Conservation (phyloP, 2,113 vertebrate species). For the Paramisgurnus dabryanus region DNA sequence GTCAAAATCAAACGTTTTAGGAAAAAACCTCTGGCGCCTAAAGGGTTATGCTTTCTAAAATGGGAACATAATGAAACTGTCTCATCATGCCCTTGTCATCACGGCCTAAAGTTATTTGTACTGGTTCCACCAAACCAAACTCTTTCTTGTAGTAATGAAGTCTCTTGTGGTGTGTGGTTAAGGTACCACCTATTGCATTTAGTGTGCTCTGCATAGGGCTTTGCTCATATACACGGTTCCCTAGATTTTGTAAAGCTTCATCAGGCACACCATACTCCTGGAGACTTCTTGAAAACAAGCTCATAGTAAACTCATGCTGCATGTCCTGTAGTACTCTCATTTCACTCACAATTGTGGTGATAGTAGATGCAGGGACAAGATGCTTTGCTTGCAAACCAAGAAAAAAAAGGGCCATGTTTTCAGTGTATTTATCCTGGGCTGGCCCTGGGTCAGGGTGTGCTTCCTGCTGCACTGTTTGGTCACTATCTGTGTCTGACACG, state of each 20-base stretch:
- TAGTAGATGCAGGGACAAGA: constrained; percentile 14
- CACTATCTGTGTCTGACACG: constrained; percentile 10
- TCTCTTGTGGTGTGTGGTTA: not conserved
- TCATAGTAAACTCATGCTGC: constrained; percentile 24
- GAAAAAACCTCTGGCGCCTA: too few species aligned
- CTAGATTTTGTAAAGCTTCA: constrained; percentile 8
- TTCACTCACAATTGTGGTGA: constrained; percentile 7
- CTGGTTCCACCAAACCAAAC: not conserved
- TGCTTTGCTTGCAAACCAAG: constrained; percentile 12
- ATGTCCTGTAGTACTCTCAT: constrained; percentile 22
- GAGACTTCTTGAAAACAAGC: not conserved
- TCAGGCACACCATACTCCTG: constrained; percentile 19
- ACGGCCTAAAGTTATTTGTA: constrained; percentile 4
- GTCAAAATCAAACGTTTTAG: too few species aligned
- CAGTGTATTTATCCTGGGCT: constrained; percentile 1
- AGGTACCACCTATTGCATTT: not conserved
- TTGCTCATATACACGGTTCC: constrained; percentile 1
- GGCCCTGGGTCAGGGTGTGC: not conserved
- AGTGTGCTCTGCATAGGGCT: not conserved
- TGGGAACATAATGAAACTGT: too few species aligned
- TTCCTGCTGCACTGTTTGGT: constrained; percentile 16
- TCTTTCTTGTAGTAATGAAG: not conserved
- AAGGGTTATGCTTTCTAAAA: too few species aligned
- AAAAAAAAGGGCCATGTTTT: constrained; percentile 15
- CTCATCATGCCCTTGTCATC: not conserved